Percentiles rank a stretch among this genome's conserved stretches.
Evolutionary conservation across 2,888 invertebrate genomes (phyloP).

Genomic region (Lasioglossum figueresi): DNA sequence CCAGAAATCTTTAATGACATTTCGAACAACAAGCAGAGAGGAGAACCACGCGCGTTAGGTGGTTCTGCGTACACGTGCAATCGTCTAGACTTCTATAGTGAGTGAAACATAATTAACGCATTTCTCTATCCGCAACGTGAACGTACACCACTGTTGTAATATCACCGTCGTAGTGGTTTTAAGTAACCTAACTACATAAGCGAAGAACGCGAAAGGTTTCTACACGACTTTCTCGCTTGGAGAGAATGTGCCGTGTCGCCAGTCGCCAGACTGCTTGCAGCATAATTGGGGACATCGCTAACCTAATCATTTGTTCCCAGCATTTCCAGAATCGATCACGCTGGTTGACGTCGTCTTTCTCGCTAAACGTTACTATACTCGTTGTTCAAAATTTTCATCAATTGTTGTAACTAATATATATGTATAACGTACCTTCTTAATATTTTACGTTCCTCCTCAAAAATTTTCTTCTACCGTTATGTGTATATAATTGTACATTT

Average conservation of each 20-base stretch:
- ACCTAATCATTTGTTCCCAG: neutral
- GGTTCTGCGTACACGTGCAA: neutral
- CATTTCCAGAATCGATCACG: neutral
- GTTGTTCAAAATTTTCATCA: too few species aligned
- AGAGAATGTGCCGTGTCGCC: constrained; percentile 5
- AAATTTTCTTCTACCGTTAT: too few species aligned
- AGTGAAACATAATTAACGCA: constrained; percentile 28
- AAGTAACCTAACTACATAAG: constrained; percentile 21
- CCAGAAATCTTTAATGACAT: neutral
- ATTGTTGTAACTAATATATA: too few species aligned
- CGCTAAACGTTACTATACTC: neutral
- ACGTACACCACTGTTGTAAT: neutral
- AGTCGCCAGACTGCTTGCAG: neutral
- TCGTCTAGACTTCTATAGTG: neutral
- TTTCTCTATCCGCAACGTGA: constrained; percentile 7
- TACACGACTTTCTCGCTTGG: constrained; percentile 37
- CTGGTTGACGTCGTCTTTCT: neutral
- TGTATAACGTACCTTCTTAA: too few species aligned
- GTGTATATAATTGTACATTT: neutral
- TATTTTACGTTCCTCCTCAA: too few species aligned
- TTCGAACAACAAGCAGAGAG: neutral
- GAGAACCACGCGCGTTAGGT: neutral
- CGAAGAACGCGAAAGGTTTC: constrained; percentile 26
- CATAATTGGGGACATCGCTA: neutral
- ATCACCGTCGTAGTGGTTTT: neutral